Evolutionary conservation across 2,797 vertebrate species (phyloP).

Genomic region (Pipistrellus pygmaeus): DNA sequence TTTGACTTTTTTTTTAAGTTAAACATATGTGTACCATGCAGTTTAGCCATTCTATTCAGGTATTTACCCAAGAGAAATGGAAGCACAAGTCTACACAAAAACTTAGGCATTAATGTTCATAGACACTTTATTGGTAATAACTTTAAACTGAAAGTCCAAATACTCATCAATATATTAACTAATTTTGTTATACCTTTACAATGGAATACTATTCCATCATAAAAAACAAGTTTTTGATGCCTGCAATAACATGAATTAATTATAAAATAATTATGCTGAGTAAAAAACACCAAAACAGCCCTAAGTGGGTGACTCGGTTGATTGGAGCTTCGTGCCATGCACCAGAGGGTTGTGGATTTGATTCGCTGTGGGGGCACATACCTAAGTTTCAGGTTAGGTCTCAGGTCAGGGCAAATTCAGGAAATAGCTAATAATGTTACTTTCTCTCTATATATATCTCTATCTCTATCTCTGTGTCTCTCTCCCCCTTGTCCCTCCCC

Average conservation of each 20-base stretch:
- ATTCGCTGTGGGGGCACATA: neutral
- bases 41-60: neutral
- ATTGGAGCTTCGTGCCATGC: neutral
- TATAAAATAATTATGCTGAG: neutral
- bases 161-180: neutral
- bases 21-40: neutral
- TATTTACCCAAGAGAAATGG: neutral
- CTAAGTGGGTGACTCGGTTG: neutral
- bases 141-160: neutral
- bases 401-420: neutral
- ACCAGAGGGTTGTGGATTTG: neutral
- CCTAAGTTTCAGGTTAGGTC: neutral
- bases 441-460: neutral
- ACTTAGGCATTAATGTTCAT: slow-evolving; percentile 4
- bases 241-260: neutral
- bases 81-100: neutral
- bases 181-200: neutral
- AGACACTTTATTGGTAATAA: slow-evolving; percentile 21
- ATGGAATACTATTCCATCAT: neutral
- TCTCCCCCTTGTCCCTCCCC: neutral
- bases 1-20: slow-evolving; percentile 33
- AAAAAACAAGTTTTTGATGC: neutral
- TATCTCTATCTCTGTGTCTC: neutral
- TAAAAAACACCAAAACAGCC: slow-evolving; percentile 30
- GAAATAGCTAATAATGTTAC: neutral